A percentile compares a stretch with the other conserved stretches of the same genome.
These are phyloP conservation scores for Habropoda laboriosa DNA, from an alignment of 1,140 invertebrate species.

Conservation along the genomic window DNA sequence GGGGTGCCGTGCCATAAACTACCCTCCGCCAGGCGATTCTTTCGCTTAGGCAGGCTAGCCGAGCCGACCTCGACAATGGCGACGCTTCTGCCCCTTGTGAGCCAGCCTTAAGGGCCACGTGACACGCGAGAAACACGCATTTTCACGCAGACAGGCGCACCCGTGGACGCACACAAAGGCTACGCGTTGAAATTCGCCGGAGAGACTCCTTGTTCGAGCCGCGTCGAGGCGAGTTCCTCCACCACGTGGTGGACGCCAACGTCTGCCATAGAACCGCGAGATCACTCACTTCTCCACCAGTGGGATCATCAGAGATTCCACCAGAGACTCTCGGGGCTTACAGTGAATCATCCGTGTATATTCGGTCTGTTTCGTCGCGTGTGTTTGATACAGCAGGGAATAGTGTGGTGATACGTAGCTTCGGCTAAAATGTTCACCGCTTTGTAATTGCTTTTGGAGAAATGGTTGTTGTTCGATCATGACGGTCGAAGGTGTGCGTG, in stretches of 20 bases:
- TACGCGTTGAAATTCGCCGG: conserved; percentile 47
- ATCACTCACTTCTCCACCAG: not conserved
- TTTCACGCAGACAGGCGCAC: conserved; percentile 15
- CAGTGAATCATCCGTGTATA: conserved; percentile 32
- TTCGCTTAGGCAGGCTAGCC: conserved; percentile 23
- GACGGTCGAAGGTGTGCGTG: not conserved
- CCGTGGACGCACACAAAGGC: conserved; percentile 19
- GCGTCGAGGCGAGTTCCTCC: conserved; percentile 11
- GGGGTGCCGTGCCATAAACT: conserved; percentile 75
- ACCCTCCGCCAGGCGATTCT: conserved; percentile 65
- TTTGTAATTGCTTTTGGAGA: too few relatives aligned
- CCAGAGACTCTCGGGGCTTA: not conserved
- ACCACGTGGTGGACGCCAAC: conserved; percentile 33
- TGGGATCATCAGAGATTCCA: not conserved
- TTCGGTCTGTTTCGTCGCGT: not conserved
- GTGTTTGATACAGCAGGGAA: too few relatives aligned
- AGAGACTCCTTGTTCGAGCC: conserved; percentile 29
- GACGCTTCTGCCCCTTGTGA: conserved; percentile 49
- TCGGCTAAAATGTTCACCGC: too few relatives aligned
- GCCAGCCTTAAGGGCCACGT: conserved; percentile 53
- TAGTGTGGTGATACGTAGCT: too few relatives aligned
- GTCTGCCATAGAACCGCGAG: not conserved
- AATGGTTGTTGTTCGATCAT: not conserved
- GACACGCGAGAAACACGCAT: conserved; percentile 40
- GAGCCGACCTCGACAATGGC: conserved; percentile 41